Base-by-base conservation (phyloP, 2,797 vertebrate species). In the Lycodopsis pacificus region DNA sequence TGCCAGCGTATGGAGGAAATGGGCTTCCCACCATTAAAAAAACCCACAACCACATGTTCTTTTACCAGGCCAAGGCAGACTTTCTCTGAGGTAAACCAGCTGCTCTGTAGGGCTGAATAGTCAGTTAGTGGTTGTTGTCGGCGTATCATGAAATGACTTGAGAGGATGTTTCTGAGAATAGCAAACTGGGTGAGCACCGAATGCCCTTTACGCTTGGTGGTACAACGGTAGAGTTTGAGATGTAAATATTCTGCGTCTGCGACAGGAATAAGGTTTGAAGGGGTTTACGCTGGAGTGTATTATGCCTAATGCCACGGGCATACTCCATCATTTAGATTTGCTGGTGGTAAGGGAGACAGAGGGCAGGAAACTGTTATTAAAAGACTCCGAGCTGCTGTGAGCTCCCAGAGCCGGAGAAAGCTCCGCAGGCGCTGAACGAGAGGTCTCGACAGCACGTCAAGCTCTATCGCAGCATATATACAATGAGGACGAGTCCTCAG, bases 41-140 rank as follows among this genome's bases (percentile, higher is more conserved):
- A 78, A 51, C 1, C 5, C 71, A 76, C 59, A 71, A 82, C 82
- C 85, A 83, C 86, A 83, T 86, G 78, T 86, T 86, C 81, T 80
- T 67, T 62, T 77, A 86, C 79, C 65, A 81, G 72, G 75, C 64
- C 53, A 51, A 71, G 56, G 30, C 49, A 42, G 69, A 72, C 80
- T 82, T 80, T 81, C 51, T 79, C 73, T 78, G 83, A 80, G 82
- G 76, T 83, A 67, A 89, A 77, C 54, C 82, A 80, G 84, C 85
- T 78, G 83, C 77, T 85, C 79, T 73, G 38, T 13, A 79, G 76
- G 76, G 65, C 71, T 66, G 20, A 85, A 76, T 65, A 75, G 22
- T 82, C 74, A 86, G 70, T 86, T 86, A 76, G 86, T 85, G 85
- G 85, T 83, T 76, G 61, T 81, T 84, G 79, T 82, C 80, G 34